Percentiles rank a stretch among this genome's conserved stretches.
These are phyloP conservation scores for Corapipo altera DNA, from an alignment of 2,113 vertebrate genomes.

Conservation along the genomic window DNA sequence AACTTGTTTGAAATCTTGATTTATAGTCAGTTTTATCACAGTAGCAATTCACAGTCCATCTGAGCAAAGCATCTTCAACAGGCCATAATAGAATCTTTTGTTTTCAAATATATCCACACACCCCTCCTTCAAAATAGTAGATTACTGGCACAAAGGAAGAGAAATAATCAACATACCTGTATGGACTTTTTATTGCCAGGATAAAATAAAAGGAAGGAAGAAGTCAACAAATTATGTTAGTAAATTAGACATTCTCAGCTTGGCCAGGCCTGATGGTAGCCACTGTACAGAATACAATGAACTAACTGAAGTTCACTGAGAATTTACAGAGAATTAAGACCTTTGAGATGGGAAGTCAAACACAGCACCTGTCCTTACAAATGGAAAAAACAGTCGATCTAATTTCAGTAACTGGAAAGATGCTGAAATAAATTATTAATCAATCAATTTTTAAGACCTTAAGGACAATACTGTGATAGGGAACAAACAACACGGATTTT, in stretches of 20 bases:
- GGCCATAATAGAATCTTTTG: neutral
- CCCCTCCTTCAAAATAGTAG: neutral
- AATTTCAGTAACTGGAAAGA: neutral
- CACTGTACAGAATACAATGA: neutral
- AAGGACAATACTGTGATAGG: neutral
- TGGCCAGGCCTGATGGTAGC: neutral
- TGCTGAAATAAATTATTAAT: conserved; percentile 6
- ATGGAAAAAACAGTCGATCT: neutral
- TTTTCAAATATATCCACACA: neutral
- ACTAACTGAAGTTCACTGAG: neutral
- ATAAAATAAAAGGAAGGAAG: neutral
- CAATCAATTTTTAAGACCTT: conserved; percentile 2
- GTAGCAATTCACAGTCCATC: neutral
- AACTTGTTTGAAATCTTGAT: neutral
- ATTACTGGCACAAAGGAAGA: neutral
- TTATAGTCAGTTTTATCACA: neutral
- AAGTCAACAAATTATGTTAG: neutral
- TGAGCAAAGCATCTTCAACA: neutral
- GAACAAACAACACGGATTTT: neutral
- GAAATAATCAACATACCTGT: neutral
- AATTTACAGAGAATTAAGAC: neutral
- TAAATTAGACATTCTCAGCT: neutral
- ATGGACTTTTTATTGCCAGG: neutral
- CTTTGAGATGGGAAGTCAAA: neutral
- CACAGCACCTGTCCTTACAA: neutral